phyloP scores from a whole-genome alignment of 2,113 vertebrate species.

The Meles meles region DNA sequence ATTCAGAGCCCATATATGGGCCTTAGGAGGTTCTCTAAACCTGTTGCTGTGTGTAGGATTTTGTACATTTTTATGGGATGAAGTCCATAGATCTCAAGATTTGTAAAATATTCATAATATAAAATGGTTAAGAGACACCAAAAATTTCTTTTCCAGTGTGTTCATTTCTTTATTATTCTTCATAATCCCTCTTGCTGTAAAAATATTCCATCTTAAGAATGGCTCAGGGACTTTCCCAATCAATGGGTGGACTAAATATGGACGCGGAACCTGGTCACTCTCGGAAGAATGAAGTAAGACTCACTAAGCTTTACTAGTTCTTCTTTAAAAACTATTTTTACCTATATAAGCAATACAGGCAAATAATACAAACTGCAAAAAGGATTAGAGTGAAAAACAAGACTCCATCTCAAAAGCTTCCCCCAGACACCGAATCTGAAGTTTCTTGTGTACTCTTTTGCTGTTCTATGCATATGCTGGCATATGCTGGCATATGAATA shows the following conservation, averaged over 20 bases:
- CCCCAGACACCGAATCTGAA: neutral
- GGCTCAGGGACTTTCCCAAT: neutral
- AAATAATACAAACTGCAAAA: neutral
- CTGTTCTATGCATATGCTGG: neutral
- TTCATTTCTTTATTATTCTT: neutral
- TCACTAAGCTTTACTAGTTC: neutral
- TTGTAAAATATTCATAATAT: neutral
- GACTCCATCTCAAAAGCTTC: neutral
- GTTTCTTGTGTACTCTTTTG: neutral
- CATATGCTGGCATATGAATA: neutral
- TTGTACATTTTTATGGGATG: neutral
- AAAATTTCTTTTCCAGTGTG: neutral
- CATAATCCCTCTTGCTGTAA: neutral
- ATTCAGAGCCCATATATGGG: neutral
- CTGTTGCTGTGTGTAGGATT: neutral
- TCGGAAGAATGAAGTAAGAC: conserved; percentile 3
- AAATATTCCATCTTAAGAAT: neutral
- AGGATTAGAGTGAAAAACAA: neutral
- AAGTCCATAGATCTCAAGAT: neutral
- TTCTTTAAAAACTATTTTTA: neutral
- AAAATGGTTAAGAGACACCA: neutral
- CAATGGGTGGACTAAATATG: neutral
- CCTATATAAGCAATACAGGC: neutral
- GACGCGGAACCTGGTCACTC: neutral
- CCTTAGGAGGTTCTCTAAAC: neutral